phyloP scores from a whole-genome alignment of 2,888 invertebrate genomes.

The Deroplatys truncata region DNA sequence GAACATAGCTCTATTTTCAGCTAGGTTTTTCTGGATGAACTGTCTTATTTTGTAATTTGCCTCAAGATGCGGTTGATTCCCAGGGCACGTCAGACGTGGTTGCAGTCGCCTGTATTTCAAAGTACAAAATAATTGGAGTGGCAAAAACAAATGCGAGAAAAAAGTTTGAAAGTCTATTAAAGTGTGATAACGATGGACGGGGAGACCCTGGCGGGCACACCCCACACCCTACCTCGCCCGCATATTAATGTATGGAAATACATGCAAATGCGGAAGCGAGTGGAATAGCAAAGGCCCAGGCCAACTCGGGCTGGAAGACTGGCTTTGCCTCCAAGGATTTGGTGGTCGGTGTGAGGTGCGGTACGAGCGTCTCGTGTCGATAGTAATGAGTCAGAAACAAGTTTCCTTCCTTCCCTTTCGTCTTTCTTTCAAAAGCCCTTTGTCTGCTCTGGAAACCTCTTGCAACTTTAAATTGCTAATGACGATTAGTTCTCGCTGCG shows the following conservation, averaged over 20 bases:
- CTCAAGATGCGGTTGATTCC: too few species aligned
- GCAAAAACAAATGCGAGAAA: slow-evolving; percentile 26
- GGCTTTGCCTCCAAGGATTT: neutral
- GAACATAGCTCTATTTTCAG: too few species aligned
- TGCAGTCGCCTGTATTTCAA: slow-evolving; percentile 7
- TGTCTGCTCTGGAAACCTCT: neutral
- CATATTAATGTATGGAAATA: slow-evolving; percentile 28
- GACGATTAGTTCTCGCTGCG: neutral
- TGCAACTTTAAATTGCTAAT: neutral
- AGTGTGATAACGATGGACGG: slow-evolving; percentile 23
- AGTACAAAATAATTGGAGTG: slow-evolving; percentile 28
- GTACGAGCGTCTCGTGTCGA: neutral
- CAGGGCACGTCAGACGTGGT: neutral
- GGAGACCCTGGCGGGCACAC: neutral
- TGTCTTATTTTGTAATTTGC: neutral
- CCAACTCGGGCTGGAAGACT: too few species aligned
- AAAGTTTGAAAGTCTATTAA: slow-evolving; percentile 27
- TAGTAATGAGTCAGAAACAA: neutral
- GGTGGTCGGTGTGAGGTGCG: neutral
- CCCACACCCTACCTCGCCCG: slow-evolving; percentile 7
- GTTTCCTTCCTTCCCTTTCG: neutral
- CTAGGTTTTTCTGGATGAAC: neutral
- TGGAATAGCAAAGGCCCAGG: neutral
- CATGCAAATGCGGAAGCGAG: slow-evolving; percentile 22
- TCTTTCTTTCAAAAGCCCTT: neutral